A percentile compares a stretch with the other conserved stretches of the same genome.
phyloP scores from a whole-genome alignment of 2,888 invertebrate genomes.

The Athalia circularis region DNA sequence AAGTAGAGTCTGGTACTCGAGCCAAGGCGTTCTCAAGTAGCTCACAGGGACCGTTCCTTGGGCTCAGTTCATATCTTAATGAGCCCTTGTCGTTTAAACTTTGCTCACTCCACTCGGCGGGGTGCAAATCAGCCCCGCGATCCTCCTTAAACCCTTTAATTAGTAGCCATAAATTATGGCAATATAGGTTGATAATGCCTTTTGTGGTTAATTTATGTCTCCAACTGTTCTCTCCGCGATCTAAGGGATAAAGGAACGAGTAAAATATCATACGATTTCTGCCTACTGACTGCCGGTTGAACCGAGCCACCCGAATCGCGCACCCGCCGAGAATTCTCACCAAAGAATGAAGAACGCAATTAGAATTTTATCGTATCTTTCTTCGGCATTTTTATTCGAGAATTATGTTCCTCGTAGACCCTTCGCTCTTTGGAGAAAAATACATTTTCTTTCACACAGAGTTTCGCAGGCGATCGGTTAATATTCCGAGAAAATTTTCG shows the following conservation, averaged over 20 bases:
- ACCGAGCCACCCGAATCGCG: background rate
- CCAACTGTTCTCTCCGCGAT: constrained; percentile 48
- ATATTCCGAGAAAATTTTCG: too few relatives aligned
- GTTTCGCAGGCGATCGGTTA: too few relatives aligned
- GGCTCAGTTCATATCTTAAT: constrained; percentile 62
- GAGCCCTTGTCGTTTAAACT: constrained; percentile 63
- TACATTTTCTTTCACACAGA: background rate
- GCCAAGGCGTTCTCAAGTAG: constrained; percentile 29
- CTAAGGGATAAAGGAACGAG: constrained; percentile 40
- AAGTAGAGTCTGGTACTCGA: background rate
- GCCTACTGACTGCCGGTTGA: constrained; percentile 17
- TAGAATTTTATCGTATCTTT: background rate
- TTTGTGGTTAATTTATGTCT: constrained; percentile 59
- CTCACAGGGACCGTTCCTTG: constrained; percentile 43
- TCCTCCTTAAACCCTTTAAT: constrained; percentile 68
- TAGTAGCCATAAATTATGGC: constrained; percentile 66
- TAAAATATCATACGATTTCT: constrained; percentile 44
- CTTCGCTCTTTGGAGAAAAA: background rate
- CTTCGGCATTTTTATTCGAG: background rate
- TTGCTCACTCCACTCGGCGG: constrained; percentile 56
- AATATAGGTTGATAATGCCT: constrained; percentile 66
- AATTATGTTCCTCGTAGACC: background rate
- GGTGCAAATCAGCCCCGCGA: constrained; percentile 65
- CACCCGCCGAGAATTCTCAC: constrained; percentile 3
- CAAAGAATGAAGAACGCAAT: constrained; percentile 25